Base-by-base conservation (phyloP, 2,113 vertebrate genomes). In the Piprites chloris region DNA sequence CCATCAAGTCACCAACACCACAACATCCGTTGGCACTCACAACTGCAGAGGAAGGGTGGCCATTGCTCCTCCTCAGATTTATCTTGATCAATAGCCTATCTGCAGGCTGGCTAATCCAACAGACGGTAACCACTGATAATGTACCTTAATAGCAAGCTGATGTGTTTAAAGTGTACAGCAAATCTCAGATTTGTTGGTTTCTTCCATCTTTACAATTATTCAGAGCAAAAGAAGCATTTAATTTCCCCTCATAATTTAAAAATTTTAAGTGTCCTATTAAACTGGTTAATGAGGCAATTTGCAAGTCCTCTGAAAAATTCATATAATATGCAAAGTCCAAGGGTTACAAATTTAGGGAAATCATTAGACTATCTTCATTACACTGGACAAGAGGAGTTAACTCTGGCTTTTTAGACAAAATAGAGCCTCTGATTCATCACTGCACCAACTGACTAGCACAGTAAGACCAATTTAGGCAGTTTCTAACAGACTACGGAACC, bases 361-460 rank as follows among this genome's bases (percentile, higher is more conserved):
- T 58, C 28, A 12, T 87, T 63, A 52, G 9, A 49, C 26, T 85
- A 2, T n/a, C 22, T 66, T 92, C 58, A 47, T 65, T n/a, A 52
- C 13, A 26, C 35, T 72, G 88, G 86, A 89, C 80, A 72, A 72
- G 69, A 94, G 56, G 85, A 93, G 86, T 94, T 92, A 95, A 90
- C 77, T 87, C 49, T 28, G 74, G 26, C 52, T 68, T 95, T 93
- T 81, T 65, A 52, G 53, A 75, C 73, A 92, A 92, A 92, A 78
- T 23, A 93, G 61, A 92, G 44, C 33, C 80, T 96, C 79, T 90
- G 86, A 95, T 94, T 95, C 92, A 94, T 88, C 83, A 63, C 44
- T 89, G 76, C 80, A 92, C 65, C 88, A 77, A 86, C 72, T 44
- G 56, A 86, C 72, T 87, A 67, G 76, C 80, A 85, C 61, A 87